Percentiles rank a stretch among this genome's conserved stretches.
These are phyloP conservation scores for Cybosia mesomella DNA, from an alignment of 2,888 invertebrate genomes.

Conservation along the genomic window DNA sequence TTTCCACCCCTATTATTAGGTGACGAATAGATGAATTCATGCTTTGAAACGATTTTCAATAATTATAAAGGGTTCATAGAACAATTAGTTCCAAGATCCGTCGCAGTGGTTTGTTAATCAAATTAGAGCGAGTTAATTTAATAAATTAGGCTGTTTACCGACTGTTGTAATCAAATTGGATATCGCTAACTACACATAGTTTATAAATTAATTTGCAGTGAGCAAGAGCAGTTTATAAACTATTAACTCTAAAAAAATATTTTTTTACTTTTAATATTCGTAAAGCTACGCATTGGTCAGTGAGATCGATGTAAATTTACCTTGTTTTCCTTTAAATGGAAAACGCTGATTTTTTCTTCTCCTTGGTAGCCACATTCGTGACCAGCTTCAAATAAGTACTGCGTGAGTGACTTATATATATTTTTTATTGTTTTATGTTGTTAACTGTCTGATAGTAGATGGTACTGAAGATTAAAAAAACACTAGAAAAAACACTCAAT, in stretches of 20 bases:
- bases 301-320: neutral
- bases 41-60: neutral
- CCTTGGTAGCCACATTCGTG: no score
- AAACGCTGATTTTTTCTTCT: neutral
- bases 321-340: neutral
- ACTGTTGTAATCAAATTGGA: neutral
- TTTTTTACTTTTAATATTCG: neutral
- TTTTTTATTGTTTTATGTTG: neutral
- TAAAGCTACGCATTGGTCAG: neutral
- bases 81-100: neutral
- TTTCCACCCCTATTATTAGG: no score
- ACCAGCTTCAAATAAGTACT: neutral
- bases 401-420: neutral
- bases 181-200: slow-evolving; percentile 1
- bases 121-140: neutral
- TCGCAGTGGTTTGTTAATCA: neutral
- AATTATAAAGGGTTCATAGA: neutral
- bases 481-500: no score
- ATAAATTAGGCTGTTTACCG: neutral
- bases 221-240: neutral
- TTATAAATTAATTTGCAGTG: neutral
- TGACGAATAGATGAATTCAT: neutral
- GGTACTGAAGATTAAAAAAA: no score
- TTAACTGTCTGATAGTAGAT: no score
- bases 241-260: no score